Evolutionary conservation across 1,140 invertebrate genomes (phyloP).

Genomic region (Trichogramma pretiosum): DNA sequence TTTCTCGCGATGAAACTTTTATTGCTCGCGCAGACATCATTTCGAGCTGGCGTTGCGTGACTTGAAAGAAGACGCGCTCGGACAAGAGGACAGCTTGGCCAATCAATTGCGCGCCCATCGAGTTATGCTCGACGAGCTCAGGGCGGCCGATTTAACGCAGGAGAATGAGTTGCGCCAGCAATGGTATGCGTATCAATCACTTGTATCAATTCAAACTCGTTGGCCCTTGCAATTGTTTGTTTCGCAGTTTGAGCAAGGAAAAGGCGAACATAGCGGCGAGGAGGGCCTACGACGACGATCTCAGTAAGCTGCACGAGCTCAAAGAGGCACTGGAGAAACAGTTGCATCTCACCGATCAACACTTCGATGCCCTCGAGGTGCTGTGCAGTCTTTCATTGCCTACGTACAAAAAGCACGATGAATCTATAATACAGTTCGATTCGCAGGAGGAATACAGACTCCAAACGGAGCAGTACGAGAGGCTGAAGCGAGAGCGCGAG

Average conservation of each 20-base stretch:
- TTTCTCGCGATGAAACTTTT: too few species aligned
- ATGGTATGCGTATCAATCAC: too few species aligned
- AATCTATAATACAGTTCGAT: conserved; percentile 2
- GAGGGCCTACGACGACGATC: conserved; percentile 24
- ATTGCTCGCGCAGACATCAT: conserved; percentile 6
- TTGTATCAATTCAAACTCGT: too few species aligned
- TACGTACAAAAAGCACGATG: too few species aligned
- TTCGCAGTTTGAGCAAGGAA: conserved; percentile 20
- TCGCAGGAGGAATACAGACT: conserved; percentile 21
- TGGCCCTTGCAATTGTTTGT: background rate
- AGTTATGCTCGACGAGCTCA: conserved; percentile 13
- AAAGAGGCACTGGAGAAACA: conserved; percentile 21
- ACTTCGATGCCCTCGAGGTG: conserved; percentile 22
- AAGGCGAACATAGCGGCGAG: conserved; percentile 16
- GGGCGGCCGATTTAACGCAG: conserved; percentile 6
- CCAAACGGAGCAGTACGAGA: conserved; percentile 24
- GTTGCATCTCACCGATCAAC: conserved; percentile 12
- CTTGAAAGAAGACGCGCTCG: background rate
- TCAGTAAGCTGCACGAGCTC: conserved; percentile 19
- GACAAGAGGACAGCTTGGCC: conserved; percentile 8
- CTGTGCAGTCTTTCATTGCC: background rate
- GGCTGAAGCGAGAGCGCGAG: conserved; percentile 29
- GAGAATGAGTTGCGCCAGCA: conserved; percentile 14
- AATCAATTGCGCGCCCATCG: conserved; percentile 10
- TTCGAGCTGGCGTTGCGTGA: conserved; percentile 4